A percentile compares a stretch with the other conserved stretches of the same genome.
phyloP scores from a whole-genome alignment of 1,140 invertebrate species.

The Cotesia vestalis region DNA sequence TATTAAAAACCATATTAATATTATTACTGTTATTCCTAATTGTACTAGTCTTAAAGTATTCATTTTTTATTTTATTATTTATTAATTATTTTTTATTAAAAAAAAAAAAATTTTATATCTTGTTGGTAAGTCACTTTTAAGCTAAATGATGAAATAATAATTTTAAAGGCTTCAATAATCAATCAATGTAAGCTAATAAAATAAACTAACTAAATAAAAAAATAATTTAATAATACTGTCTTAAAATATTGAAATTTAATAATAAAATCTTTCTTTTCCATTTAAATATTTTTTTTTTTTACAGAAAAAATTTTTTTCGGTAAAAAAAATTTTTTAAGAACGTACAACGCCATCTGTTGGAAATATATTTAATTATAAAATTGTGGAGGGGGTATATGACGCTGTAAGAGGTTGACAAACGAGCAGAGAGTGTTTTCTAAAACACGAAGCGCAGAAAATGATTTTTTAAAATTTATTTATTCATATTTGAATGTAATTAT shows the following conservation, averaged over 20 bases:
- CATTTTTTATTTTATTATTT: slow-evolving; percentile 42
- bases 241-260: too few species aligned
- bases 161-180: slow-evolving; percentile 56
- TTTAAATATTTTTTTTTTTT: neutral
- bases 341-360: too few species aligned
- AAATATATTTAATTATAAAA: too few species aligned
- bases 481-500: too few species aligned
- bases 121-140: neutral
- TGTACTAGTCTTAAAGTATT: slow-evolving; percentile 51
- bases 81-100: too few species aligned
- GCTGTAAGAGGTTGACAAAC: too few species aligned
- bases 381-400: too few species aligned
- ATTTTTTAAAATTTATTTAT: neutral
- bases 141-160: neutral
- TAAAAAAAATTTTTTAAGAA: too few species aligned
- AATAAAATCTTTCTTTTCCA: neutral
- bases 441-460: neutral
- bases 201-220: neutral
- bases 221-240: too few species aligned
- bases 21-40: slow-evolving; percentile 49
- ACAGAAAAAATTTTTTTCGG: too few species aligned
- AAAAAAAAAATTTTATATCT: neutral
- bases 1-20: slow-evolving; percentile 58
- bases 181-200: slow-evolving; percentile 38
- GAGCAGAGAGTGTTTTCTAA: too few species aligned